phyloP scores from a whole-genome alignment of 2,797 vertebrate genomes.

The Pseudochaenichthys georgianus region DNA sequence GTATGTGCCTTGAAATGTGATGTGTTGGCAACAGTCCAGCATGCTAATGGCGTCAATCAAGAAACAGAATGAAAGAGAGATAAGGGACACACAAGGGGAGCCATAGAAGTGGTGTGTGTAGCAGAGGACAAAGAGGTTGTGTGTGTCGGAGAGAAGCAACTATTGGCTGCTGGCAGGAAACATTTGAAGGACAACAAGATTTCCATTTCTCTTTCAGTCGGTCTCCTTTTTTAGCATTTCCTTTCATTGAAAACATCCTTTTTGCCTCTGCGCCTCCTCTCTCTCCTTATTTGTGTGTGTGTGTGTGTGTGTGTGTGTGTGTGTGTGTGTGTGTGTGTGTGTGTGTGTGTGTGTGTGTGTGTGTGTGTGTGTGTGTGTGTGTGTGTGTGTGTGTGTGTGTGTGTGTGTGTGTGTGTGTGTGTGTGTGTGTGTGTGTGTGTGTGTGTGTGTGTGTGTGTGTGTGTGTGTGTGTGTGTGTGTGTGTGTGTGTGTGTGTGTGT shows the following conservation, averaged over 20 bases:
- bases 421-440: too few species aligned
- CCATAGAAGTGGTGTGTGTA: slow-evolving; percentile 27
- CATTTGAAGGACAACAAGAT: slow-evolving; percentile 49
- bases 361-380: too few species aligned
- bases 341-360: too few species aligned
- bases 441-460: too few species aligned
- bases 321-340: too few species aligned
- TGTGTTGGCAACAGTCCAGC: slow-evolving; percentile 33
- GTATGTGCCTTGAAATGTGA: slow-evolving; percentile 18
- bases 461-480: too few species aligned
- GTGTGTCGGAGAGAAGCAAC: slow-evolving; percentile 47
- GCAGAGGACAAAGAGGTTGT: slow-evolving; percentile 53
- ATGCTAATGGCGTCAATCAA: slow-evolving; percentile 47
- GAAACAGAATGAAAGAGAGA: slow-evolving; percentile 40
- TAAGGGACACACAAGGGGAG: slow-evolving; percentile 37
- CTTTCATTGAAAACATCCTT: slow-evolving; percentile 22
- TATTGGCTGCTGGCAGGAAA: slow-evolving; percentile 46
- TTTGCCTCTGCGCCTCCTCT: slow-evolving; percentile 7
- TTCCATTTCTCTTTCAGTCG: slow-evolving; percentile 10
- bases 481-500: too few species aligned
- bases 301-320: too few species aligned
- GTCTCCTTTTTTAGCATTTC: slow-evolving; percentile 12
- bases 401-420: too few species aligned
- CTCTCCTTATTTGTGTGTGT: too few species aligned
- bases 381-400: too few species aligned